Evolutionary conservation across 2,888 invertebrate genomes (phyloP), one percentile per base, ranked within the genome.

Genomic region (Strigamia maritima): DNA sequence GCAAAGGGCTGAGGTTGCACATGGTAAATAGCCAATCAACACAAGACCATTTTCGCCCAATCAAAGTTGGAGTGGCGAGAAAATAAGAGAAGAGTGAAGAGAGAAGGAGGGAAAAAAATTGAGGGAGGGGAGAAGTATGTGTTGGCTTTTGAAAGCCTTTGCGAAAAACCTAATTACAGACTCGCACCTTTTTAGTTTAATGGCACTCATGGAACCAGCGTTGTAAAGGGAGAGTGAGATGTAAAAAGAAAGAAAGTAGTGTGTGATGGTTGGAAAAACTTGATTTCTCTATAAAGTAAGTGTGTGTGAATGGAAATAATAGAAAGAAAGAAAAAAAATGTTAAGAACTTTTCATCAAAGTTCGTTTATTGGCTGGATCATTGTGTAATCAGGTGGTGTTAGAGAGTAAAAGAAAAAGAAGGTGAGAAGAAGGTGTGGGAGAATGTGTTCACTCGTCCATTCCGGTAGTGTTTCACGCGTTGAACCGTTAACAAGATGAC

Each of bases 91-190:
- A 19, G 44, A 16, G 44, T 7, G n/a, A 19, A 22, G 22, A 54
- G n/a, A 54, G 19, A 19, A 22, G 22, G 22, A 28, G 16, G 28
- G 16, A 28, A 70, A 70, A 70, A 70, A 70, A 70, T 70, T 16
- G 70, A 70, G 12, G 70, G 70, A 28, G 70, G 70, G 28, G 70
- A 26, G 54, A 54, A 19, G 54, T 54, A 19, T 54, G 54, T 54
- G 54, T 54, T 54, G 54, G 54, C 54, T 54, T 54, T 70, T 70
- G 70, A 70, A 70, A 70, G 70, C 70, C 70, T 70, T 26, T 10
- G 70, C 70, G 70, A 70, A 70, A 70, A 70, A 70, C 70, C 70
- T 70, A 70, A 70, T 70, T 70, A 70, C 70, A 70, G 70, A 70
- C 70, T 70, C 26, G 70, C 70, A 70, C 70, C 70, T 70, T 70